Base-by-base conservation (phyloP, 2,113 vertebrate species). In the Lycaon pictus region DNA sequence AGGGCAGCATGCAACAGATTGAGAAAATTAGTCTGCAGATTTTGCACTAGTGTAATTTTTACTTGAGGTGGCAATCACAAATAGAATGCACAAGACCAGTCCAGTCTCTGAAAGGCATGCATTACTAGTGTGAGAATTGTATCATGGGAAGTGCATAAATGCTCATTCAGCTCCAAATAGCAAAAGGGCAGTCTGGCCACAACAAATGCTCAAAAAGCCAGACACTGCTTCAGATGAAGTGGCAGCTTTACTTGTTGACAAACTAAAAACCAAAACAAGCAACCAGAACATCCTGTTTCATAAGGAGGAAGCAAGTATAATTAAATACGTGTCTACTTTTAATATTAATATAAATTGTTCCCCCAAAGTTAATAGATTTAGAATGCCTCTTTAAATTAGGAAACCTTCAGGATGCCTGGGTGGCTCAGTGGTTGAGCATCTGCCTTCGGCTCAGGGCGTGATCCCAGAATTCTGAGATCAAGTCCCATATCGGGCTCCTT, bases 111-210 rank as follows among this genome's bases (percentile, higher is more conserved):
- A 27, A 71, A 58, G 88, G 55, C 48, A n/a, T 4, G 69, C 74
- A 67, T 19, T 7, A 7, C 48, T 27, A 13, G 5, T 48, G 25
- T 74, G 55, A 97, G 53, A 71, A 74, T 27, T 11, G 12, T 6
- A 12, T 19, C 62, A 12, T 32, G 8, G 25, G 48, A 88, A 35
- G 48, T 29, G 37, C 7, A 35, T 7, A 91, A 62, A 48, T 53
- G 58, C n/a, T 56, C 88, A 48, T 48, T 65, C 90, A 92, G 87
- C 51, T 67, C 13, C 89, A 95, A 60, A 90, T 19, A 72, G 82
- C 12, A 67, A 35, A 72, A 82, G 62, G 60, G 5, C 32, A 29
- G 27, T 58, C 48, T 37, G 32, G 53, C 71, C 91, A 55, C 20
- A 48, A 72, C 74, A 62, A 63, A 62, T 27, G 20, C 60, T 48